phyloP scores from a whole-genome alignment of 2,888 invertebrate genomes.

The Gisinianus flammeolus region DNA sequence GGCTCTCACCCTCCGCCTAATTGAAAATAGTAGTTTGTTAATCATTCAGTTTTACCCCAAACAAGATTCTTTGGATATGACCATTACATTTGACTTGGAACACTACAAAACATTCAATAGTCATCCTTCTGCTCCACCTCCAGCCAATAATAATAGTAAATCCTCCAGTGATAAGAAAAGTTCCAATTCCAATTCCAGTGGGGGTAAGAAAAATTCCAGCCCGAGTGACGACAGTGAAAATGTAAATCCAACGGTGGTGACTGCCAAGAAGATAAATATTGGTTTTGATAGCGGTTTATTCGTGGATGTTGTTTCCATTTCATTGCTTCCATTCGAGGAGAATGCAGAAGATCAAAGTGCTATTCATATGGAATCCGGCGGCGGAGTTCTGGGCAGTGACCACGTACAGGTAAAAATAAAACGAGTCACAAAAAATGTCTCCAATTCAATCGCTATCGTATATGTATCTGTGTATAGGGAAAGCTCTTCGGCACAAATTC shows the following conservation, averaged over 20 bases:
- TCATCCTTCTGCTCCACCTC: too few species aligned
- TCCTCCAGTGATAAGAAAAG: not conserved
- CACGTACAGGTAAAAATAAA: slow-evolving; percentile 22
- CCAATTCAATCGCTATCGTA: too few species aligned
- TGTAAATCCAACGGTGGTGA: not conserved
- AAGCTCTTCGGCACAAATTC: too few species aligned
- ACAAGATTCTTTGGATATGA: slow-evolving; percentile 7
- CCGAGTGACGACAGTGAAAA: not conserved
- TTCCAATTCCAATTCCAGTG: not conserved
- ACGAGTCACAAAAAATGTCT: too few species aligned
- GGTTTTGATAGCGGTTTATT: slow-evolving; percentile 25
- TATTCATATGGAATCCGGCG: not conserved
- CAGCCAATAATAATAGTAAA: not conserved
- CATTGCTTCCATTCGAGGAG: slow-evolving; percentile 9
- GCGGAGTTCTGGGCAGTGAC: not conserved
- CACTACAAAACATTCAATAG: not conserved
- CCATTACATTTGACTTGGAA: slow-evolving; percentile 1
- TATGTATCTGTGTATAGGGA: too few species aligned
- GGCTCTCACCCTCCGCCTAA: not conserved
- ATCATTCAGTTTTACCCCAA: slow-evolving; percentile 3
- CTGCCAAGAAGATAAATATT: slow-evolving; percentile 26
- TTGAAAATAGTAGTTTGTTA: slow-evolving; percentile 25
- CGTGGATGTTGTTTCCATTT: slow-evolving; percentile 28
- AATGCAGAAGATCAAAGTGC: not conserved
- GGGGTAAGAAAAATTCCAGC: not conserved